Base-by-base conservation (phyloP, 2,888 invertebrate species). In the Drosophila borborema region DNA sequence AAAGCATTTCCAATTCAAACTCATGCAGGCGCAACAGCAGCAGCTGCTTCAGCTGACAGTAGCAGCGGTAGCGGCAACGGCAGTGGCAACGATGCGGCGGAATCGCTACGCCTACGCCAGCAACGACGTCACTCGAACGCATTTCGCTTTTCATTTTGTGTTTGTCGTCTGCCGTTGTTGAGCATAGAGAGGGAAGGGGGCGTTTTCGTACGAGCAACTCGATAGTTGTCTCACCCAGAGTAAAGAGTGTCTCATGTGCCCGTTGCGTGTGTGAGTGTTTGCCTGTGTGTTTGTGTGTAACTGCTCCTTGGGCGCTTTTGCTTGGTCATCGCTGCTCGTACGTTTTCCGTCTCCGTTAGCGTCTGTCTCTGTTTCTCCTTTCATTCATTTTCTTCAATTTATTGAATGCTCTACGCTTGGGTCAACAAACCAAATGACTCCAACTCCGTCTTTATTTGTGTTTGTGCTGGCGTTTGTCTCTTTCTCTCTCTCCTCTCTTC, bases 361-460 rank as follows among this genome's bases (percentile, higher is more conserved):
- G 14, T 60, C 55, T 64, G 67, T 55, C 66, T 77, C 64, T 80
- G 51, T 79, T 74, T 77, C 72, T 66, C 70, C 71, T 81, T 81
- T 81, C 77, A 81, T 81, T 81, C 77, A 81, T 68, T 81, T 81
- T 79, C 79, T 81, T 76, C 74, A 79, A 74, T 82, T 81, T 82
- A 81, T 82, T 82, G 76, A 84, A 77, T 85, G 79, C 82, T 82
- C 69, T 69, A 64, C 62, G 77, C 75, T 65, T 79, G 79, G 84
- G 84, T 82, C 85, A 85, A 86, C 82, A 85, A 85, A 85, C 85
- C 81, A 82, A 85, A 74, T 73, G 74, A 73, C 67, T 72, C 38
- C 14, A 49, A 61, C 78, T 69, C 46, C 20, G 53, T 63, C 48
- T 65, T 18, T 38, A 46, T 63, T 31, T 61, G 40, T 61, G 48